These are phyloP conservation scores for Prochilodus magdalenae DNA, from an alignment of 2,113 vertebrate genomes.

Conservation along the genomic window DNA sequence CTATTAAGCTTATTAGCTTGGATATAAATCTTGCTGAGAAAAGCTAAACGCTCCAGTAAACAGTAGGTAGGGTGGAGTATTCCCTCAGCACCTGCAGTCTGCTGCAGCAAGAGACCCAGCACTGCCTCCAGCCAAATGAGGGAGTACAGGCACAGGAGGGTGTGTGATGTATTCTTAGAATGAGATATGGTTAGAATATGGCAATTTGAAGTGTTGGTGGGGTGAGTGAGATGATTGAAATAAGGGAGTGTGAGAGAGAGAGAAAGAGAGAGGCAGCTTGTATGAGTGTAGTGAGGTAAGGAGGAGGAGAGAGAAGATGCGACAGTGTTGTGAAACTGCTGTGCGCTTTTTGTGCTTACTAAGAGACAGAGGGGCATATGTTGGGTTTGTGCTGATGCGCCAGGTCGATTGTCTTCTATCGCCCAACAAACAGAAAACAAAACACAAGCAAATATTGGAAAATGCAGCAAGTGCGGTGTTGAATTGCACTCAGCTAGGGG, in stretches of 20 bases:
- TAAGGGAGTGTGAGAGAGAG: neutral
- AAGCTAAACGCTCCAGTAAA: conserved; percentile 32
- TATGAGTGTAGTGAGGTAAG: too few species aligned
- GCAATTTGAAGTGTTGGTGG: neutral
- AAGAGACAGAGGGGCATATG: conserved; percentile 12
- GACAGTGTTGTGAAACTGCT: neutral
- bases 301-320: neutral
- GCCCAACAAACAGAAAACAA: conserved; percentile 19
- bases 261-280: neutral
- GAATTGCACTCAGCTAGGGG: conserved; percentile 7
- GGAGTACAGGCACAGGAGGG: neutral
- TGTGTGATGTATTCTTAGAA: too few species aligned
- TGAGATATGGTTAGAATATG: neutral
- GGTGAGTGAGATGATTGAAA: neutral
- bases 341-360: neutral
- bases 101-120: conserved; percentile 6
- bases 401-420: neutral
- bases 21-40: conserved; percentile 1
- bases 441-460: conserved; percentile 14
- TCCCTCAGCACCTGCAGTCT: conserved; percentile 24
- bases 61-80: conserved; percentile 20
- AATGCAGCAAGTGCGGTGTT: conserved; percentile 13
- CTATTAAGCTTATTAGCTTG: neutral
- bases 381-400: conserved; percentile 22
- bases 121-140: neutral